phyloP scores from a whole-genome alignment of 2,797 vertebrate species.

The Megalops cyprinoides region DNA sequence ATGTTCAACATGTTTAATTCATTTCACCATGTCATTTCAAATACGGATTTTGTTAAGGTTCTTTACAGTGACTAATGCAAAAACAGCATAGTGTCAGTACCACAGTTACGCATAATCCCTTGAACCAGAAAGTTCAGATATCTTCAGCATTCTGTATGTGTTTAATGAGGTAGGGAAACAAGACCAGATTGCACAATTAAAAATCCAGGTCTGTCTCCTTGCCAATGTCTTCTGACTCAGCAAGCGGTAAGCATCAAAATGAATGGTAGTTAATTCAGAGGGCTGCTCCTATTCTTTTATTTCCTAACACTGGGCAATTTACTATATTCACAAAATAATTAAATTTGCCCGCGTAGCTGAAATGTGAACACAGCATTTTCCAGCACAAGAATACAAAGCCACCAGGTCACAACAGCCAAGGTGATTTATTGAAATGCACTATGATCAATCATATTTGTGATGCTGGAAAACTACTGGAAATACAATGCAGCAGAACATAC shows the following conservation, averaged over 20 bases:
- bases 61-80: too few species aligned
- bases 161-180: too few species aligned
- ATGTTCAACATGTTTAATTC: too few species aligned
- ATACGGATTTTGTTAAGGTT: too few species aligned
- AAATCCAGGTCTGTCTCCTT: neutral
- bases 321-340: slow-evolving; percentile 19
- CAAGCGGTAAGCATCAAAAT: neutral
- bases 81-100: too few species aligned
- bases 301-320: slow-evolving; percentile 12
- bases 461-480: slow-evolving; percentile 6
- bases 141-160: slow-evolving; percentile 36
- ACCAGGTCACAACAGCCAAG: slow-evolving; percentile 5
- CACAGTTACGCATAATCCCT: too few species aligned
- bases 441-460: slow-evolving; percentile 19
- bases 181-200: slow-evolving; percentile 6
- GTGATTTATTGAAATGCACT: slow-evolving; percentile 28
- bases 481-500: neutral
- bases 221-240: slow-evolving; percentile 2
- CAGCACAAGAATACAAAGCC: neutral
- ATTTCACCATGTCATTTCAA: too few species aligned
- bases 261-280: slow-evolving; percentile 27
- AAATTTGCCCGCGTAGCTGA: slow-evolving; percentile 18
- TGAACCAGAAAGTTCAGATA: slow-evolving; percentile 37
- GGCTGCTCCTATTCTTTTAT: neutral
- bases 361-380: slow-evolving; percentile 25